Base-by-base conservation (phyloP, 2,888 invertebrate species). In the Aproaerema taeniolella region DNA sequence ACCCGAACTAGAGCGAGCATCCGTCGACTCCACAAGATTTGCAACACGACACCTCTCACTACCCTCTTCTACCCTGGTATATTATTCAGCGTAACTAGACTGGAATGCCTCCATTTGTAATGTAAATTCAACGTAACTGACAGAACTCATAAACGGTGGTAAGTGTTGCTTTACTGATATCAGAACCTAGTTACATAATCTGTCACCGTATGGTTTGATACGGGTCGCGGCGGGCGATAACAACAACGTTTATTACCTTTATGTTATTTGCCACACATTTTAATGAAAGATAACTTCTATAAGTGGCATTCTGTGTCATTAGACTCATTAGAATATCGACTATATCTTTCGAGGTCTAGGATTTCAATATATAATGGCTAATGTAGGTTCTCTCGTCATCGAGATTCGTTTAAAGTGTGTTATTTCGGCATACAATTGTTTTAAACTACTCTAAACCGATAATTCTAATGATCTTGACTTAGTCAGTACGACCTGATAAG, bases 1-100 rank as follows among this genome's bases (percentile, higher is more conserved):
- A 60, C 61, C 56, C 61, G 70, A 83, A 79, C 71, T 82, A 47
- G 81, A 73, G 59, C 82, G 65, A 51, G 61, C 72, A 67, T 81
- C 79, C 81, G 80, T 55, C 64, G 50, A 56, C 58, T 58, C 65
- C 61, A 58, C 57, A 58, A 67, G 63, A 69, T 67, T 67, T 58
- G 61, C 66, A 58, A 68, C 58, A 52, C 49, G 47, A 61, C 59
- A 59, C 48, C 55, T 58, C 51, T 61, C 46, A 46, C 39, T 54
- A 53, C 49, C 50, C 53, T 57, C 52, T 46, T 41, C 24, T 33
- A 44, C 55, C 53, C 54, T 58, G 49, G 52, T 54, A 49, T 42
- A 20, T 38, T 10, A 20, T 35, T 30, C 35, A 35, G 28, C 16
- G 35, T 35, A 35, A 35, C 35, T 35, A 35, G 35, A 35, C 35